Conservation (phyloP, 2,113 vertebrate species). For the Trogon surrucura region DNA sequence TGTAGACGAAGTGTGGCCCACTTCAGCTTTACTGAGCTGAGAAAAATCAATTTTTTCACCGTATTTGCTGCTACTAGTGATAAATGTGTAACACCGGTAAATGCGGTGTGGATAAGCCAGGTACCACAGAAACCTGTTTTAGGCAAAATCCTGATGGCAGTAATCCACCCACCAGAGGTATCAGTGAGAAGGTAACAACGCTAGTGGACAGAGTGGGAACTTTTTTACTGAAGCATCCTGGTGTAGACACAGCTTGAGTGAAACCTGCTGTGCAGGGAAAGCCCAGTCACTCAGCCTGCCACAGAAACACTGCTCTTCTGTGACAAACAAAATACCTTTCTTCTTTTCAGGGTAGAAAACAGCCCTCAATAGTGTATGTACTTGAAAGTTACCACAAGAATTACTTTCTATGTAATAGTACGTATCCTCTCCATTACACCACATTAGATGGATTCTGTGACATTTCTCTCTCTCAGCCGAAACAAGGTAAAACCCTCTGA, state of each 20-base stretch:
- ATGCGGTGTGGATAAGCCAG: neutral
- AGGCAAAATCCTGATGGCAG: neutral
- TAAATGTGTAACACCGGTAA: neutral
- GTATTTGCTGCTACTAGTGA: neutral
- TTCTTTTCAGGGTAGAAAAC: neutral
- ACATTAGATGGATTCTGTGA: neutral
- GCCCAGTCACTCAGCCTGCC: neutral
- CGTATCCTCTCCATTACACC: neutral
- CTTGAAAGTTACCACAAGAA: neutral
- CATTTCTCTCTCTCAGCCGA: neutral
- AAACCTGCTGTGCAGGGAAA: neutral
- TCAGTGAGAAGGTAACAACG: neutral
- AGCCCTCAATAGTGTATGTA: neutral
- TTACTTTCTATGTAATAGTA: neutral
- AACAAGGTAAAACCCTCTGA: neutral
- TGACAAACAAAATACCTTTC: neutral
- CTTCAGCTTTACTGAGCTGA: neutral
- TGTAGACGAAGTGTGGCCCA: neutral
- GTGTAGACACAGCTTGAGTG: neutral
- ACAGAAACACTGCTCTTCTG: neutral
- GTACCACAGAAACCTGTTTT: neutral
- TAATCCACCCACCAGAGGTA: neutral
- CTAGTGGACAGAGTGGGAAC: neutral
- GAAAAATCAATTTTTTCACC: neutral
- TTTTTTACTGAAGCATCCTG: neutral